Conservation (phyloP, 2,888 invertebrate species). For the Sphaerophoria rueppellii region DNA sequence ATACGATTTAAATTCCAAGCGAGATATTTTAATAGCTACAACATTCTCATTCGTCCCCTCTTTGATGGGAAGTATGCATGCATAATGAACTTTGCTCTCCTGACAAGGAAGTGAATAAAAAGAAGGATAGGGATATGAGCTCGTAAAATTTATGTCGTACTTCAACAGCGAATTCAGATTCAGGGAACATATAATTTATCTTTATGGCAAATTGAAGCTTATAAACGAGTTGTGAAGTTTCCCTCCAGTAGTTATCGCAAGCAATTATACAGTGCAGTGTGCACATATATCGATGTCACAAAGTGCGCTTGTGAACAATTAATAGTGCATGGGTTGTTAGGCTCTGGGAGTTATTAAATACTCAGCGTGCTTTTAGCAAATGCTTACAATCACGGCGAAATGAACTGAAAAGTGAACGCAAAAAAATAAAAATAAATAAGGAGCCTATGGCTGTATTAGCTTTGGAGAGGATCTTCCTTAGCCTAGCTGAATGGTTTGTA, state of each 20-base stretch:
- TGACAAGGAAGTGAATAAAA: conserved; percentile 24
- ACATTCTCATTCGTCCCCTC: neutral
- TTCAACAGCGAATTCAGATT: conserved; percentile 10
- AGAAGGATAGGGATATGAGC: neutral
- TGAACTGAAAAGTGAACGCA: neutral
- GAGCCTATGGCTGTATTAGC: no score
- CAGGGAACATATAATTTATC: neutral
- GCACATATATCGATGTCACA: neutral
- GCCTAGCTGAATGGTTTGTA: no score
- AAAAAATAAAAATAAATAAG: no score
- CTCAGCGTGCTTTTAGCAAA: conserved; percentile 4
- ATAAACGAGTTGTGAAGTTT: conserved; percentile 7
- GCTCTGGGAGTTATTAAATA: neutral
- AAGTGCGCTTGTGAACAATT: conserved; percentile 2
- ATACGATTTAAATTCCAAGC: neutral
- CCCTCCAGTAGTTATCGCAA: neutral
- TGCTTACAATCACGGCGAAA: neutral
- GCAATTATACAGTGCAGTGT: neutral
- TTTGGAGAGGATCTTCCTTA: no score
- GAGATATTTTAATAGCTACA: neutral
- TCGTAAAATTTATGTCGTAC: neutral
- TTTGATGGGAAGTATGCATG: conserved; percentile 7
- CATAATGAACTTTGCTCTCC: conserved; percentile 23
- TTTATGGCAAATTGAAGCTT: conserved; percentile 22
- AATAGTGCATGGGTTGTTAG: conserved; percentile 23